phyloP scores from a whole-genome alignment of 2,113 vertebrate species.

The Oceanodroma tethys region DNA sequence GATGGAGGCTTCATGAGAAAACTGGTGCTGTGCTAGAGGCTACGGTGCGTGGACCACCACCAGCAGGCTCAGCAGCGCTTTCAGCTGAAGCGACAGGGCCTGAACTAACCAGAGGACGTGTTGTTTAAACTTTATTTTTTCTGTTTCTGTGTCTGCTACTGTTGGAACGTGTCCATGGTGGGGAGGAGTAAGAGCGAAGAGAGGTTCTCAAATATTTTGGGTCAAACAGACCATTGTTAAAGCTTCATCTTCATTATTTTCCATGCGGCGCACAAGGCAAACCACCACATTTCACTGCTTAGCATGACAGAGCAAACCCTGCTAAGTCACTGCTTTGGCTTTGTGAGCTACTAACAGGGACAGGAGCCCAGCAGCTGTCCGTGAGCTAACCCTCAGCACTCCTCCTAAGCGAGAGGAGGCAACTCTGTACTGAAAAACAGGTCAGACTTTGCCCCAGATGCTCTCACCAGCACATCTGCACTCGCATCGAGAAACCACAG shows the following conservation, averaged over 20 bases:
- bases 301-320: not conserved
- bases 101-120: not conserved
- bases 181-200: not conserved
- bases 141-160: not conserved
- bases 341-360: not conserved
- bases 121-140: not conserved
- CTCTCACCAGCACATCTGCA: not conserved
- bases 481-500: not conserved
- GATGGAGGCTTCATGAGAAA: not conserved
- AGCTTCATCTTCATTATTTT: not conserved
- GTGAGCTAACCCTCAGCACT: not conserved
- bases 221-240: not conserved
- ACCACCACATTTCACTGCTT: not conserved
- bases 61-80: not conserved
- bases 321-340: not conserved
- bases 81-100: not conserved
- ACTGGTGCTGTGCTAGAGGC: not conserved
- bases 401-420: not conserved
- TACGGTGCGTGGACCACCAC: rapidly evolving
- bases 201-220: not conserved
- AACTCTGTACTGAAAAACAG: not conserved
- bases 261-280: not conserved
- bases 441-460: not conserved
- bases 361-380: not conserved
- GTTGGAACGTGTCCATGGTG: rapidly evolving